phyloP scores from a whole-genome alignment of 2,113 vertebrate genomes.

The Menidia beryllina region DNA sequence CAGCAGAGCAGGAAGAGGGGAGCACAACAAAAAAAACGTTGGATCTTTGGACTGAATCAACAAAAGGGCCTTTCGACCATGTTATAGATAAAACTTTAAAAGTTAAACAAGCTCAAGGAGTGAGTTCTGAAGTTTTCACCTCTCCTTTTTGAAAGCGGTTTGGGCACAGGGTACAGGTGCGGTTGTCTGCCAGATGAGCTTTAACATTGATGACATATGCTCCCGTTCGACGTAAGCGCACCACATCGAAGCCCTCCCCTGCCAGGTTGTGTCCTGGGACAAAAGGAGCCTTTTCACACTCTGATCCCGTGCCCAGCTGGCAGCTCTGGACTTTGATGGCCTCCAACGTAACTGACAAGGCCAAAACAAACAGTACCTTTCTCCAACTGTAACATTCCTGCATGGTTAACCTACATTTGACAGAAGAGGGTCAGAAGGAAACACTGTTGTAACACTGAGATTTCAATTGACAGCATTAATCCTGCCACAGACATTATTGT shows the following conservation, averaged over 20 bases:
- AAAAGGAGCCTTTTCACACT: constrained; percentile 79
- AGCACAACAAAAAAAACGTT: neutral
- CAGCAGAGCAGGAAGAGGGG: neutral
- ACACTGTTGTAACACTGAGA: neutral
- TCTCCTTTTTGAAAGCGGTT: constrained; percentile 77
- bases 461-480: constrained; percentile 43
- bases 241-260: constrained; percentile 85
- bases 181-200: constrained; percentile 69
- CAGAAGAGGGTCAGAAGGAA: neutral
- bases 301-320: constrained; percentile 51
- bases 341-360: constrained; percentile 35
- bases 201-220: constrained; percentile 84
- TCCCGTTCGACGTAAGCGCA: constrained; percentile 79
- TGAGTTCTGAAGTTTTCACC: constrained; percentile 37
- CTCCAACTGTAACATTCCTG: neutral
- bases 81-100: neutral
- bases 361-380: constrained; percentile 37
- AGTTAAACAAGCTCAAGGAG: neutral
- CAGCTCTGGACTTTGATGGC: constrained; percentile 54
- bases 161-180: constrained; percentile 79
- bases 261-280: constrained; percentile 84
- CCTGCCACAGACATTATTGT: constrained; percentile 44
- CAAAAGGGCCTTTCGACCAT: neutral
- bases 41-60: neutral
- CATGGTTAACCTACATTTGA: constrained; percentile 69